These are phyloP conservation scores for Cinclus cinclus DNA, from an alignment of 2,113 vertebrate genomes.

Conservation along the genomic window DNA sequence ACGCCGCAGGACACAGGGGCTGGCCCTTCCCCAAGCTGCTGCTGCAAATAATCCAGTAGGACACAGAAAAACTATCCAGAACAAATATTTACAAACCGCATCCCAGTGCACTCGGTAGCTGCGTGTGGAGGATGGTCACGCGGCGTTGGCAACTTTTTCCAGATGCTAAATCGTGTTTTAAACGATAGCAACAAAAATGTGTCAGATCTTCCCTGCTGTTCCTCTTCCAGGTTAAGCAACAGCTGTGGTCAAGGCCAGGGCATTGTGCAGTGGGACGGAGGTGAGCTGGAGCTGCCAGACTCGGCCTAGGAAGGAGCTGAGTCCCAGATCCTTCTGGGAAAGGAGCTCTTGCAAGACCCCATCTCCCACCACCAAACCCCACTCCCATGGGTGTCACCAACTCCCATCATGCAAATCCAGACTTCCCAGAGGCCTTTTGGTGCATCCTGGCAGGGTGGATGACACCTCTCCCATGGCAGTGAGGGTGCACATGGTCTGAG, in stretches of 20 bases:
- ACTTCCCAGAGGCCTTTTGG: not conserved
- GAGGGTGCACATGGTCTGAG: not conserved
- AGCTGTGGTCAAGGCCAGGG: not conserved
- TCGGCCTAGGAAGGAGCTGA: not conserved
- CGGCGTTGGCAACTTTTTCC: not conserved
- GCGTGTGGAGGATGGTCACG: rapidly evolving
- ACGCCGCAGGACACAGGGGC: rapidly evolving
- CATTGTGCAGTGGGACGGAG: not conserved
- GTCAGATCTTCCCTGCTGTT: not conserved
- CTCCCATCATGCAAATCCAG: not conserved
- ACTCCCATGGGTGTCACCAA: rapidly evolving
- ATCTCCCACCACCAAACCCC: not conserved
- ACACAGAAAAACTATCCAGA: not conserved
- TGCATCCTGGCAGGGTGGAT: not conserved
- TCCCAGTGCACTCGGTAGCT: not conserved
- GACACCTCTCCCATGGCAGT: rapidly evolving
- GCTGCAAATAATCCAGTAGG: not conserved
- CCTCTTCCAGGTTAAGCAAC: not conserved
- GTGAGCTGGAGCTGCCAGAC: rapidly evolving
- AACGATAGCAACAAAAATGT: not conserved
- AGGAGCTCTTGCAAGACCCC: rapidly evolving
- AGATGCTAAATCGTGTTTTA: not conserved
- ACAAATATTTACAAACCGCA: not conserved
- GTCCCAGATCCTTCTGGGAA: too few species aligned
- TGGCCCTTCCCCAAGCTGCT: not conserved